phyloP scores from a whole-genome alignment of 2,797 vertebrate genomes.

The Tachyglossus aculeatus region DNA sequence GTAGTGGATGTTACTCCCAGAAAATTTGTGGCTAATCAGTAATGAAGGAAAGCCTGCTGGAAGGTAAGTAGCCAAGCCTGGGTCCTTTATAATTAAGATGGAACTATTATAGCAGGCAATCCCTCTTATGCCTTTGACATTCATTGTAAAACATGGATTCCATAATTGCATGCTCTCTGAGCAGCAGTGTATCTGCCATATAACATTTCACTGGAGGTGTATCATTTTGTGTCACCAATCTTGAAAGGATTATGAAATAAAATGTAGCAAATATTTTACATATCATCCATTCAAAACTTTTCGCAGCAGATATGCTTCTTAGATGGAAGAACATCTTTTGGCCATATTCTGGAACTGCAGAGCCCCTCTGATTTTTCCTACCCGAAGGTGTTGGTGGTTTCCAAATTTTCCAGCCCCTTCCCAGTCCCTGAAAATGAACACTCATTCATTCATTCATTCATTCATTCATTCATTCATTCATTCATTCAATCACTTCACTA shows the following conservation, averaged over 20 bases:
- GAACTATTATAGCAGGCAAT: background rate
- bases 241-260: background rate
- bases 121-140: background rate
- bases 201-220: background rate
- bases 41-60: background rate
- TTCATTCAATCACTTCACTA: no score
- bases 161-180: background rate
- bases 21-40: background rate
- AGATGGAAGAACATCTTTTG: background rate
- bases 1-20: no score
- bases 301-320: background rate
- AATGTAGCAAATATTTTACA: background rate
- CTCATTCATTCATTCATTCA: no score
- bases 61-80: background rate
- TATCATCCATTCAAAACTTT: background rate
- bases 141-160: background rate
- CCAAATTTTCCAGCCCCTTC: no score
- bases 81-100: background rate
- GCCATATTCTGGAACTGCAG: no score
- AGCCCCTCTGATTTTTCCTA: no score
- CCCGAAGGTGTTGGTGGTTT: no score
- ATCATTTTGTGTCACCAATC: background rate
- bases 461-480: no score
- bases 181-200: background rate
- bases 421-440: no score